These are phyloP conservation scores for Atherinosoma microstoma DNA, from an alignment of 2,797 vertebrate genomes.

Conservation along the genomic window DNA sequence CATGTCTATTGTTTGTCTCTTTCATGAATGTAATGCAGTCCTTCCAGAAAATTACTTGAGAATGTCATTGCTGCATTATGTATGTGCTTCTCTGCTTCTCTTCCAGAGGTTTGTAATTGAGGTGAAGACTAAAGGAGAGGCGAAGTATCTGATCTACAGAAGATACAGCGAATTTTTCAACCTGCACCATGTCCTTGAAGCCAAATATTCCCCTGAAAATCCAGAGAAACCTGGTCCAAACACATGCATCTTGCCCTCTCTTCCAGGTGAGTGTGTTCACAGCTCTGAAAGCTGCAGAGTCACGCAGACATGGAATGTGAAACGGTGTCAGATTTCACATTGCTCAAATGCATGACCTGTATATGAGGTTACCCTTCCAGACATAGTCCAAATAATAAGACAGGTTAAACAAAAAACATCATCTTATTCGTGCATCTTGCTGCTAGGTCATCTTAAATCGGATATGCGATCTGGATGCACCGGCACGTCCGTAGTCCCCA, in stretches of 20 bases:
- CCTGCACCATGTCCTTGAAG: constrained; percentile 88
- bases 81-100: constrained; percentile 1
- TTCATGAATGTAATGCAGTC: background rate
- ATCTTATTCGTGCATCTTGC: no score
- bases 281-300: background rate
- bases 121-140: constrained; percentile 92
- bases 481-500: no score
- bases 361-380: background rate
- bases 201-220: constrained; percentile 84
- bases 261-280: constrained; percentile 85
- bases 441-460: no score
- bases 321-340: constrained; percentile 31
- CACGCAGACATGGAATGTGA: background rate
- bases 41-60: background rate
- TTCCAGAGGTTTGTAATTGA: constrained; percentile 89
- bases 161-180: constrained; percentile 90
- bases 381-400: background rate
- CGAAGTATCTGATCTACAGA: constrained; percentile 94
- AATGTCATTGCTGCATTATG: background rate
- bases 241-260: constrained; percentile 83
- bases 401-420: no score
- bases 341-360: constrained; percentile 11
- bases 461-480: no score
- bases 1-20: background rate
- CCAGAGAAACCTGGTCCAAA: constrained; percentile 67